Evolutionary conservation across 2,888 invertebrate genomes (phyloP).

Genomic region (Eurois occulta): DNA sequence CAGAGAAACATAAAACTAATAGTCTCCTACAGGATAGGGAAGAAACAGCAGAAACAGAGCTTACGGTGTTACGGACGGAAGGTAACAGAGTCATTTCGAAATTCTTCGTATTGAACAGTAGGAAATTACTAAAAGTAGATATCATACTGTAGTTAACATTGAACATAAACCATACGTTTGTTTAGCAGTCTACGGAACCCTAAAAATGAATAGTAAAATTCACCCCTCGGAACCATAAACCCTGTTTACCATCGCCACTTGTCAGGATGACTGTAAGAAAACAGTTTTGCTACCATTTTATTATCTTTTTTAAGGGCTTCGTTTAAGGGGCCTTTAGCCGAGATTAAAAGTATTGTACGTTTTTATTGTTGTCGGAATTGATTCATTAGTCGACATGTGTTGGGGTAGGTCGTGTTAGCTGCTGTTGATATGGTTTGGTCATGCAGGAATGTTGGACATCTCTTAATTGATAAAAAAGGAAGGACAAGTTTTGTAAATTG

Average conservation of each 20-base stretch:
- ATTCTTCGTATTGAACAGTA: neutral
- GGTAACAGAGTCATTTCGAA: neutral
- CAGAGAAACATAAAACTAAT: neutral
- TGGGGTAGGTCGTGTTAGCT: conserved; percentile 51
- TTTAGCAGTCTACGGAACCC: conserved; percentile 57
- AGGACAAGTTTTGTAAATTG: conserved; percentile 12
- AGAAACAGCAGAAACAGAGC: rapidly evolving
- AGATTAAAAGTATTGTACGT: conserved; percentile 71
- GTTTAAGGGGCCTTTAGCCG: conserved; percentile 69
- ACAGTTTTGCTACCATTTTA: conserved; percentile 79
- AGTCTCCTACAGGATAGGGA: neutral
- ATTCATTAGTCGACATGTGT: conserved; percentile 68
- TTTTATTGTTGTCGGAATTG: conserved; percentile 68
- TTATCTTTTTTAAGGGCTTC: conserved; percentile 72
- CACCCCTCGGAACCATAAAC: conserved; percentile 81
- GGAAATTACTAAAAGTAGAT: neutral
- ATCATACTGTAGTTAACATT: neutral
- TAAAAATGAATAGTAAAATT: conserved; percentile 80
- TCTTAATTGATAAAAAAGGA: conserved; percentile 43
- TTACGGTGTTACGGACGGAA: no score
- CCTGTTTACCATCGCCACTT: conserved; percentile 84
- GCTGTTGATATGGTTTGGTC: conserved; percentile 46
- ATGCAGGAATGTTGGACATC: conserved; percentile 43
- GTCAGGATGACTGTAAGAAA: conserved; percentile 83
- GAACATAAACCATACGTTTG: neutral